Evolutionary conservation across 2,888 invertebrate species (phyloP).

Genomic region (Nemotelus pantherinus): DNA sequence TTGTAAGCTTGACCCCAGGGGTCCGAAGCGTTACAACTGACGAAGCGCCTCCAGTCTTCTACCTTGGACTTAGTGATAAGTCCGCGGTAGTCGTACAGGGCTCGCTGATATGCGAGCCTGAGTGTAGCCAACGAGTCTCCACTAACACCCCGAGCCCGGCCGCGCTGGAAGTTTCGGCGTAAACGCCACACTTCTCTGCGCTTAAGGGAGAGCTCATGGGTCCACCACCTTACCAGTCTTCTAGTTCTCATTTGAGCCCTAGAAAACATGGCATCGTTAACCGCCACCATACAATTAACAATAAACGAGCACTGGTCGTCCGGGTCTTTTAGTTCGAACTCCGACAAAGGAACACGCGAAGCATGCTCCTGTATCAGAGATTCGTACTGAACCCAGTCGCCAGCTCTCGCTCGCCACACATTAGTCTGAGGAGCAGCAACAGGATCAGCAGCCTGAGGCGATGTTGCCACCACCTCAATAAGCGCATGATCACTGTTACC

Average conservation of each 20-base stretch:
- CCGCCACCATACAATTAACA: neutral
- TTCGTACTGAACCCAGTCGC: neutral
- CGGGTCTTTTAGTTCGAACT: neutral
- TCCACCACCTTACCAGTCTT: neutral
- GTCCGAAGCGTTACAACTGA: neutral
- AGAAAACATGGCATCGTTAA: neutral
- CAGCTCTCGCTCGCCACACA: neutral
- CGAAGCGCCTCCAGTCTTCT: constrained; percentile 1
- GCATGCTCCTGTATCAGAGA: neutral
- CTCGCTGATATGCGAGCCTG: too few species aligned
- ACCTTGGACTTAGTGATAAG: neutral
- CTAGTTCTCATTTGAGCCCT: neutral
- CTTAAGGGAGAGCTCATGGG: too few species aligned
- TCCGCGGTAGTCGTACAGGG: too few species aligned
- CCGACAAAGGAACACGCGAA: neutral
- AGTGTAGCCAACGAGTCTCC: too few species aligned
- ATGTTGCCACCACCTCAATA: neutral
- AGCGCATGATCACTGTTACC: neutral
- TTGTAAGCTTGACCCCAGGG: too few species aligned
- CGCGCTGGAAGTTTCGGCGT: neutral
- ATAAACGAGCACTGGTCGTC: neutral
- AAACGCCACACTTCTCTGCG: neutral
- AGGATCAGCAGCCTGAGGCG: neutral
- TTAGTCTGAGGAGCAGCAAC: neutral
- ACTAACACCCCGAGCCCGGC: neutral